phyloP scores from a whole-genome alignment of 2,797 vertebrate genomes.

The Pachyuromys duprasi region DNA sequence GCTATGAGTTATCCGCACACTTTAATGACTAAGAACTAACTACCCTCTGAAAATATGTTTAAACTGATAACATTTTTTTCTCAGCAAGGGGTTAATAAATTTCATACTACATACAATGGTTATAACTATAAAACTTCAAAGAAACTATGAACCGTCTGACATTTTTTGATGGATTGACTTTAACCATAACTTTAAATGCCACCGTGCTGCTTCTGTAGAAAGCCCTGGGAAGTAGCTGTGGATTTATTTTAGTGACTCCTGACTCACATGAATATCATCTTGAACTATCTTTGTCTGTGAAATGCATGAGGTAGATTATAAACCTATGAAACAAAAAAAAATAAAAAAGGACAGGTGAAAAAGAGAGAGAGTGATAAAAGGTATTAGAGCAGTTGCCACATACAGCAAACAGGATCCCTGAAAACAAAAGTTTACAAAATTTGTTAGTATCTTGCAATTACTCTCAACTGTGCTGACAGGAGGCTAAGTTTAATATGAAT shows the following conservation, averaged over 20 bases:
- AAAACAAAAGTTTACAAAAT: background rate
- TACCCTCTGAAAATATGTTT: background rate
- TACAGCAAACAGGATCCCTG: background rate
- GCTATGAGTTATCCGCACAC: background rate
- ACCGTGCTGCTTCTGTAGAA: background rate
- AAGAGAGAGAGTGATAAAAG: background rate
- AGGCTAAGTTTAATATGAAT: background rate
- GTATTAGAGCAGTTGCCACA: background rate
- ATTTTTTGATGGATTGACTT: background rate
- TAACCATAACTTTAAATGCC: background rate
- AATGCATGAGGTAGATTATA: background rate
- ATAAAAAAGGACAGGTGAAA: background rate
- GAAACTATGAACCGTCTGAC: background rate
- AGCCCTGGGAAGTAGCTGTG: background rate
- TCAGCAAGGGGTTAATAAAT: background rate
- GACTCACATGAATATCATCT: background rate
- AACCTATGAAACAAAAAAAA: background rate
- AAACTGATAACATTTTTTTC: background rate
- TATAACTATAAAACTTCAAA: background rate
- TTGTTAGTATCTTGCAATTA: background rate
- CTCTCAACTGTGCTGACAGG: background rate
- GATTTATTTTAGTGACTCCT: background rate
- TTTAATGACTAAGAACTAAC: background rate
- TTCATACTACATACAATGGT: background rate
- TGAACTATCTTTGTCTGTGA: background rate